Percentiles rank a stretch among this genome's conserved stretches.
Evolutionary conservation across 2,113 vertebrate genomes (phyloP).

Genomic region (Fregetta grallaria): DNA sequence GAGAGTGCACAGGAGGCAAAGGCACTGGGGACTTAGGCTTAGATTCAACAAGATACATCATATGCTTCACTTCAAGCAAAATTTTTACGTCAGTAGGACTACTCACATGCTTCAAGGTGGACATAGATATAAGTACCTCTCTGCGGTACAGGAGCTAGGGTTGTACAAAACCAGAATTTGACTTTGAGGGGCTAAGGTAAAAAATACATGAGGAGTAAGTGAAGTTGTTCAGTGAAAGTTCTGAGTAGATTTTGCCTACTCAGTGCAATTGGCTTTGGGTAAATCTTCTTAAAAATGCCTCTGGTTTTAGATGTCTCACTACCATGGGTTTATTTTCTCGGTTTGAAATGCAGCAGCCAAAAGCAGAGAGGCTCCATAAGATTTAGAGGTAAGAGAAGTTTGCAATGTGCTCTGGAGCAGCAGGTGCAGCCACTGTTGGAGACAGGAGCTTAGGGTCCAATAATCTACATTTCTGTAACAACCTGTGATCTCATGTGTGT

Average conservation of each 20-base stretch:
- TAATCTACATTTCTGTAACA: not conserved
- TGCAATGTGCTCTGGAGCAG: not conserved
- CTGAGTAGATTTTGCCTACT: not conserved
- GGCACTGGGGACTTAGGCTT: not conserved
- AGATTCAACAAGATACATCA: accelerated
- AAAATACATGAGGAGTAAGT: not conserved
- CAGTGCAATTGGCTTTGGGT: not conserved
- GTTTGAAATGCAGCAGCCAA: not conserved
- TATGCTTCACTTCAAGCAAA: not conserved
- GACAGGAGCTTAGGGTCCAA: not conserved
- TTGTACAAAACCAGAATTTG: not conserved
- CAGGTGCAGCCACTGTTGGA: not conserved
- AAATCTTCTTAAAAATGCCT: slow-evolving; percentile 8
- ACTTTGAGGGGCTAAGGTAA: not conserved
- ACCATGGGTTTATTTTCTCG: not conserved
- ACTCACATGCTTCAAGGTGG: not conserved
- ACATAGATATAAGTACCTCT: not conserved
- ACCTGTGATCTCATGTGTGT: not conserved
- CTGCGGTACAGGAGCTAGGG: not conserved
- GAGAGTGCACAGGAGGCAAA: not conserved
- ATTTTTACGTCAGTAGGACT: not conserved
- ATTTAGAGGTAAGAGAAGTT: not conserved
- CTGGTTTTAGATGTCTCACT: not conserved
- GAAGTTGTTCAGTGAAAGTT: not conserved
- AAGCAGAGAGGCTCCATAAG: not conserved